These are phyloP conservation scores for Steinernema carpocapsae DNA, from an alignment of 2,888 invertebrate species.

Conservation along the genomic window DNA sequence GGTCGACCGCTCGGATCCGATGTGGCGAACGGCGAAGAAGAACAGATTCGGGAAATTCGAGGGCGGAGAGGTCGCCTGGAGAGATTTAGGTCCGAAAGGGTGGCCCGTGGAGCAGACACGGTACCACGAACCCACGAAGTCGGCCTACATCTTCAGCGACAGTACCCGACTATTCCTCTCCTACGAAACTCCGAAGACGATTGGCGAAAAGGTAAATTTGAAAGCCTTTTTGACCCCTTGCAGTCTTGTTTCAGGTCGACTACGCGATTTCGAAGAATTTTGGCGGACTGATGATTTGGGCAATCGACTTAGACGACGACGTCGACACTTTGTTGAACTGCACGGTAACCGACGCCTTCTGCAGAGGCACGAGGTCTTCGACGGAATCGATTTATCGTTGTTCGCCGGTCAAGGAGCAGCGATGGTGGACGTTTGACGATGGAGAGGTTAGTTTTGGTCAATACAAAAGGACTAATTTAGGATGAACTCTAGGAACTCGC, in stretches of 20 bases:
- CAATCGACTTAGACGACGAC: constrained; percentile 67
- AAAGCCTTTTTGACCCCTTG: background rate
- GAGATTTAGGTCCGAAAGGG: constrained; percentile 48
- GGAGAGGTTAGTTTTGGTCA: no score
- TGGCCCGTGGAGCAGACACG: constrained; percentile 46
- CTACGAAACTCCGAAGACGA: constrained; percentile 63
- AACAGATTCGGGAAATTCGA: constrained; percentile 51
- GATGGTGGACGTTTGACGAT: constrained; percentile 69
- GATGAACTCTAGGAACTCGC: constrained; percentile 52
- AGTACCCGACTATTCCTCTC: constrained; percentile 59
- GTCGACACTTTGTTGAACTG: constrained; percentile 56
- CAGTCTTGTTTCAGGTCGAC: constrained; percentile 43
- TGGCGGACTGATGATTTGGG: constrained; percentile 68
- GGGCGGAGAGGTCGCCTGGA: constrained; percentile 64
- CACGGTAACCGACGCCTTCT: constrained; percentile 31
- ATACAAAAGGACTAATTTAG: no score
- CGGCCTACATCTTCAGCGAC: constrained; percentile 60
- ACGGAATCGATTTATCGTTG: constrained; percentile 54
- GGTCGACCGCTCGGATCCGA: constrained; percentile 61
- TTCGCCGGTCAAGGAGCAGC: constrained; percentile 60
- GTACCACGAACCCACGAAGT: constrained; percentile 58
- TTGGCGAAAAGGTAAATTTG: constrained; percentile 55
- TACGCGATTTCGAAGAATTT: constrained; percentile 59
- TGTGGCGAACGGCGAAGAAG: constrained; percentile 65
- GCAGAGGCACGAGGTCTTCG: constrained; percentile 38